Evolutionary conservation across 2,113 vertebrate species (phyloP), one percentile per base, ranked within the genome.

Genomic region (Petrocephalus zakoni): DNA sequence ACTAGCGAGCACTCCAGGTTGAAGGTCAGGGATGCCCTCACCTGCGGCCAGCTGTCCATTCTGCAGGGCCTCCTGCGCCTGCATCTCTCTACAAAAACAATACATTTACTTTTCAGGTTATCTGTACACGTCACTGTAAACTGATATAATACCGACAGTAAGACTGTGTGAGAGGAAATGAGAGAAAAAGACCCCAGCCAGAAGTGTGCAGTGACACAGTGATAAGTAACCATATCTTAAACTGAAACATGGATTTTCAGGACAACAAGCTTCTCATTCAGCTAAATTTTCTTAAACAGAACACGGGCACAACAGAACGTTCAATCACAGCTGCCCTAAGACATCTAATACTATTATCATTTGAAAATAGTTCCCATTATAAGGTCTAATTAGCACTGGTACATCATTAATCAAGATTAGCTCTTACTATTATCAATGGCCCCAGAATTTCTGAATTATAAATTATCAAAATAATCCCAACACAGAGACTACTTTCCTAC

Each of bases 11-110:
- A 97, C 95, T 46, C 97, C 97, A 0, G 97, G 97, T 46, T 98
- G 97, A 88, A 97, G 94, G 68, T 98, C 97, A 6, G 96, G 96
- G 91, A 96, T 93, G 21, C 96, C 95, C 78, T 97, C 97, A 29
- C 96, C 94, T 0, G 95, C 92, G 29, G 96, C 94, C 68, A 97
- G 92, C 92, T 97, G 97, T 61, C 97, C 97, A n/a, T 97, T 97
- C 86, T 98, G 97, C 87, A 97, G 94, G 61, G 97, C 96, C 91
- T 98, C 97, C 94, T 98, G 97, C 90, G 97, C 97, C 94, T 98
- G 97, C 47, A 98, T 96, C 93, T 98, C 97, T 96, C 97, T 98
- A 92, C 34, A 42, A 42, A 78, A 42, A 78, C 72, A 78, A 78
- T 19, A 42, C 34, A 34, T 78, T 34, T 42, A 42, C 72, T 42